Evolutionary conservation across 1,140 invertebrate genomes (phyloP).

Genomic region (Pentalonia nigronervosa): DNA sequence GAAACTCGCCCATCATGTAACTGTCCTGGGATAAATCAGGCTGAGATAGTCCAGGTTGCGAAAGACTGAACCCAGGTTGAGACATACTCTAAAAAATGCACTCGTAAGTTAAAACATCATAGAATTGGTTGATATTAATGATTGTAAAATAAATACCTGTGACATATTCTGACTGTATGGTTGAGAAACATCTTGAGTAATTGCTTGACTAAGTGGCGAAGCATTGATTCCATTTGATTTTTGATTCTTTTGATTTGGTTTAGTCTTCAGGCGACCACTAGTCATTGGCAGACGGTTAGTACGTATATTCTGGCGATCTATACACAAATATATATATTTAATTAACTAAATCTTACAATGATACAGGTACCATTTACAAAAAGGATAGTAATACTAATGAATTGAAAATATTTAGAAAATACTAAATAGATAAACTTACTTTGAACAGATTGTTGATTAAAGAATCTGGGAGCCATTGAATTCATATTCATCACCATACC

Average conservation of each 20-base stretch:
- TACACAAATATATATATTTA: background rate
- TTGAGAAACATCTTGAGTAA: constrained; percentile 69
- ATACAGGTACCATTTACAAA: background rate
- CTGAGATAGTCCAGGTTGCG: constrained; percentile 73
- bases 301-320: constrained; percentile 64
- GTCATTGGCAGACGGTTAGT: constrained; percentile 59
- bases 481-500: constrained; percentile 95
- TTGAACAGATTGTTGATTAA: constrained; percentile 71
- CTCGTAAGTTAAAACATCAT: background rate
- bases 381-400: background rate
- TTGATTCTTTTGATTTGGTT: constrained; percentile 60
- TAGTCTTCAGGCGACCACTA: constrained; percentile 61
- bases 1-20: constrained; percentile 84
- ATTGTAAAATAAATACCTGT: constrained; percentile 66
- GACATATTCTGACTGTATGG: constrained; percentile 69
- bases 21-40: constrained; percentile 88
- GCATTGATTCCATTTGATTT: constrained; percentile 59
- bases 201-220: constrained; percentile 59
- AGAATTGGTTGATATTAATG: background rate
- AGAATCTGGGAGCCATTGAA: constrained; percentile 85
- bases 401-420: background rate
- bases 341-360: background rate
- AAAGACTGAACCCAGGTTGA: constrained; percentile 74
- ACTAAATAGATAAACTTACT: constrained; percentile 40
- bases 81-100: constrained; percentile 71